Evolutionary conservation across 2,888 invertebrate species (phyloP).

Genomic region (Papilio elwesi): DNA sequence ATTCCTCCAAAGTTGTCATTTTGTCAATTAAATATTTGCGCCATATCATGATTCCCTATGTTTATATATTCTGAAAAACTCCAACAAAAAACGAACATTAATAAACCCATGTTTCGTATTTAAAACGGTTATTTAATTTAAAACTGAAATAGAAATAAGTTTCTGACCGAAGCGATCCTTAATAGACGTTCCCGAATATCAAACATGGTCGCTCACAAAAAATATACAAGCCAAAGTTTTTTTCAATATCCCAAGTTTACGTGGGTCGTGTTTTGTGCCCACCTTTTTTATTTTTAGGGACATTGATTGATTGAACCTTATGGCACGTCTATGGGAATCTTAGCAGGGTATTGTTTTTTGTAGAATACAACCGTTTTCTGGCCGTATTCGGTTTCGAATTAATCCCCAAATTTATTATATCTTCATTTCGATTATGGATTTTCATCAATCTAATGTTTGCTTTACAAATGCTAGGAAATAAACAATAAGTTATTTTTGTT

Average conservation of each 20-base stretch:
- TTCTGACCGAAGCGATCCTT: constrained; percentile 54
- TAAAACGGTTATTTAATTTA: constrained; percentile 47
- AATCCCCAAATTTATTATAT: constrained; percentile 73
- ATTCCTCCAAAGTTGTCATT: no score
- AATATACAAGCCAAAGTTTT: constrained; percentile 71
- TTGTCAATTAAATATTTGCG: no score
- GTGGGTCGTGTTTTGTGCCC: constrained; percentile 75
- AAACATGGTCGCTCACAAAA: constrained; percentile 65
- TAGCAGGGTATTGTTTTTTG: constrained; percentile 76
- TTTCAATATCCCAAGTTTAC: constrained; percentile 74
- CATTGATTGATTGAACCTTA: constrained; percentile 83
- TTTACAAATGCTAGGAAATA: constrained; percentile 31
- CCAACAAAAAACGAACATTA: neutral
- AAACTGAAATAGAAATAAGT: constrained; percentile 59
- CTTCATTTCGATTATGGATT: constrained; percentile 73
- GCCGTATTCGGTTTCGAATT: constrained; percentile 55
- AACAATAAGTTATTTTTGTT: constrained; percentile 10
- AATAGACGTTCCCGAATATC: constrained; percentile 69
- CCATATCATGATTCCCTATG: no score
- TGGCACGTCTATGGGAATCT: constrained; percentile 76
- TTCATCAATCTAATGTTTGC: constrained; percentile 40
- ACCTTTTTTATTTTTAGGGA: constrained; percentile 79
- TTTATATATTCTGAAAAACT: no score
- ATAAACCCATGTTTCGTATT: constrained; percentile 35
- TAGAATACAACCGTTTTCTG: constrained; percentile 55